Evolutionary conservation across 2,113 vertebrate species (phyloP), one percentile per base, ranked within the genome.

Genomic region (Solea senegalensis): DNA sequence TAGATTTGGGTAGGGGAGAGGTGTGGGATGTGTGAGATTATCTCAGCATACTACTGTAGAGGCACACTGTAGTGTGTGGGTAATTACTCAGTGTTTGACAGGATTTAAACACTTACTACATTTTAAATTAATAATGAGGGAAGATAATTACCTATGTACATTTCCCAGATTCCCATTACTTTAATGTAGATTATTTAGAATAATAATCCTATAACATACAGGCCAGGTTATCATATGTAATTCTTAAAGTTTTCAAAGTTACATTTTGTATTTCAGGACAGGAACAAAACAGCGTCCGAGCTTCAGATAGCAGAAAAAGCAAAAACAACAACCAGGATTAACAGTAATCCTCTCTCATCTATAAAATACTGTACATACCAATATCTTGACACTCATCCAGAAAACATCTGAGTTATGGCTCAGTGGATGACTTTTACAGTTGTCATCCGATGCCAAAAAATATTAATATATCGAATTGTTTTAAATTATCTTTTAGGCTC

Each of bases 391-490:
- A 50, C 70, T 60, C 48, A 69, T 85, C 74, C 83, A 88, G 55
- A 79, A 74, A 78, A 78, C 28, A 57, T 71, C 45, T 67, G 66
- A 91, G 62, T 88, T 85, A 90, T 61, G 65, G 58, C 68, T 74
- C 43, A 63, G 70, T 40, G 50, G 55, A 55, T 49, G 67, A 82
- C 55, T 74, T 89, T 83, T 70, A 84, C 56, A 64, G 62, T 80
- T 59, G 58, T 63, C 41, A 62, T 70, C 58, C 28, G 1, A 7
- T 83, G 80, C 84, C 83, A 89, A 70, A 79, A 77, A 3, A 34
- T n/a, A 53, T 78, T 73, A 74, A 74, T 76, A 74, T 69, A 74
- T 83, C 82, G 80, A 88, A 80, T 89, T 88, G 80, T 78, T 89
- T 84, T 75, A 83, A 88, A 85, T 86, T 34, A 90, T 83, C 62